These are phyloP conservation scores for Coryphaenoides rupestris DNA, from an alignment of 2,113 vertebrate species.

Conservation along the genomic window DNA sequence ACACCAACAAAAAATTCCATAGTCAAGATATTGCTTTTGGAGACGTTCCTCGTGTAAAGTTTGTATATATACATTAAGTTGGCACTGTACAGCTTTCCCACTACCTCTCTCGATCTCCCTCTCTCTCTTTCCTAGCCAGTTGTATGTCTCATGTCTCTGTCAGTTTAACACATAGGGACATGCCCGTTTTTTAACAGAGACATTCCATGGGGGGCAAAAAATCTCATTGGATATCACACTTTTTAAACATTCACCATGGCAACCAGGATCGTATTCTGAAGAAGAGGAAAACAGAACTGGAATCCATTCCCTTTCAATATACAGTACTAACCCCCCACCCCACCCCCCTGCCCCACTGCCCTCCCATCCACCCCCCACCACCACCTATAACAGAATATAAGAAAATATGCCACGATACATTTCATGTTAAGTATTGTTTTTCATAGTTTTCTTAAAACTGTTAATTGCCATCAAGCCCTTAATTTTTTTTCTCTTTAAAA, in stretches of 20 bases:
- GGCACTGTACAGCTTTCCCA: conserved; percentile 77
- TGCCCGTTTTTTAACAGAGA: conserved; percentile 54
- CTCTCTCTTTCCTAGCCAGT: conserved; percentile 37
- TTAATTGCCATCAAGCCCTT: conserved; percentile 76
- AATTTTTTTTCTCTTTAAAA: conserved; percentile 58
- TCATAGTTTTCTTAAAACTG: conserved; percentile 68
- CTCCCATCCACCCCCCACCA: too few species aligned
- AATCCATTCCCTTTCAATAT: conserved; percentile 48
- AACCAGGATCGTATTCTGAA: conserved; percentile 59
- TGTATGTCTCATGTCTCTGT: conserved; percentile 31
- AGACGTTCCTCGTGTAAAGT: conserved; percentile 76
- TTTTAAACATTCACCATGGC: conserved; percentile 72
- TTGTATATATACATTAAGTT: conserved; percentile 79
- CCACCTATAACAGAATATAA: conserved; percentile 62
- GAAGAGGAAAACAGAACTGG: conserved; percentile 33
- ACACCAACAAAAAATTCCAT: conserved; percentile 74
- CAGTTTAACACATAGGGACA: conserved; percentile 56
- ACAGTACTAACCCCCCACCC: conserved; percentile 36
- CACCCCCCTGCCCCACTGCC: conserved; percentile 27
- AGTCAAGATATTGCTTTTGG: conserved; percentile 81
- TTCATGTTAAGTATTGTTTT: conserved; percentile 68
- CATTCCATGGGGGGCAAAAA: conserved; percentile 42
- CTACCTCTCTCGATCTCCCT: conserved; percentile 25
- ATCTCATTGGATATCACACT: conserved; percentile 60
- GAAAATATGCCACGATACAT: conserved; percentile 74